Evolutionary conservation across 37 sponge, comb jelly and placozoan species (phyloP), one percentile per base, ranked within the genome.

Genomic region (Axinella damicornis): DNA sequence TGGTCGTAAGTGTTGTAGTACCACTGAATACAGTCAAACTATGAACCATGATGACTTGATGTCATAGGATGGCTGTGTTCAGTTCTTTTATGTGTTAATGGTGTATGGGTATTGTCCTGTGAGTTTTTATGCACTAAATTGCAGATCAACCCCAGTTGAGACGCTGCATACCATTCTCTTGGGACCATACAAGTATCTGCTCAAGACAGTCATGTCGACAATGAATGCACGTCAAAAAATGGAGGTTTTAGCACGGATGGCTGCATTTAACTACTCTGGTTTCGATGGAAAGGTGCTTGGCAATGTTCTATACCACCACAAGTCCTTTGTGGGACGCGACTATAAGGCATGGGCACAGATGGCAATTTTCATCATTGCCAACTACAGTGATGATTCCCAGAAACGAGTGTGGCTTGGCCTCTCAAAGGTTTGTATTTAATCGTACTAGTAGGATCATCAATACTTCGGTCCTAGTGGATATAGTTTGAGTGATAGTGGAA

Each of bases 281-380:
- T 69, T 87, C 36, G 22, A 69, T 18, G 40, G 31, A 12, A 68
- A 52, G 19, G 59, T 87, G 22, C 31, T 32, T 46, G 61, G 80
- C 61, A 86, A 79, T 39, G 46, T 86, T 13, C 30, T 32, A 27
- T 25, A 28, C 31, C 56, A 87, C 58, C 56, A 58, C 74, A 67
- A 80, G 64, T 87, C 88, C 19, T 87, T 87, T 79, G 87, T 87
- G 25, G 88, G 88, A 21, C 57, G 88, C 62, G 88, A 80, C 61
- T 87, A 66, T 53, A 87, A 85, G 41, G 77, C 69, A 21, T 76
- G 68, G 66, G 67, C 77, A 22, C 85, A 75, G 58, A 75, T 74
- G 53, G 66, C 67, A 52, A 66, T 74, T 36, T 76, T 76, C 38
- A 59, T 86, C 22, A 2, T 86, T 38, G 13, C 28, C 9, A 63